Conservation (phyloP, 2,888 invertebrate genomes). For the Marasmarcha lunaedactyla region DNA sequence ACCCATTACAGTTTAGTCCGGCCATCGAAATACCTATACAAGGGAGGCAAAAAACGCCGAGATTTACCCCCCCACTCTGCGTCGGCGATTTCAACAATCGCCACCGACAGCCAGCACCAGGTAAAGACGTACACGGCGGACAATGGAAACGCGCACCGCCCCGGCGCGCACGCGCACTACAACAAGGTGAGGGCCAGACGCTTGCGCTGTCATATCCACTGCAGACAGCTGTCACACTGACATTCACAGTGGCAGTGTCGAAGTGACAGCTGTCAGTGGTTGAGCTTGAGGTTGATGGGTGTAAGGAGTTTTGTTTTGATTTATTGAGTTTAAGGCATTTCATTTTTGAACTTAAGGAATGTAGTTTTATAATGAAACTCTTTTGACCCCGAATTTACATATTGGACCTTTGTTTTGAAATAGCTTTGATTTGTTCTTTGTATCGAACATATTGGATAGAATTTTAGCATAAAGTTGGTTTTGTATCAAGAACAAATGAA, state of each 20-base stretch:
- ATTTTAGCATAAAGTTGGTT: too few relatives aligned
- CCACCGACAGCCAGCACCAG: conserved; percentile 83
- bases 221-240: conserved; percentile 2
- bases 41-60: conserved; percentile 61
- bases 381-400: too few relatives aligned
- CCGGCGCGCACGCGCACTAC: conserved; percentile 87
- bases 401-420: too few relatives aligned
- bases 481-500: too few relatives aligned
- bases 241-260: conserved; percentile 1
- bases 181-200: conserved; percentile 86
- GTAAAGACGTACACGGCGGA: conserved; percentile 95
- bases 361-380: too few relatives aligned
- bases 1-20: conserved; percentile 56
- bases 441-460: too few relatives aligned
- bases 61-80: conserved; percentile 40
- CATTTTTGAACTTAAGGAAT: too few relatives aligned
- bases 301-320: too few relatives aligned
- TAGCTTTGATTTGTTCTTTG: too few relatives aligned
- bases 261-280: not conserved
- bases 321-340: too few relatives aligned
- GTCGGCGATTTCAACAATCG: conserved; percentile 66
- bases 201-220: conserved; percentile 22
- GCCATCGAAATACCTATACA: conserved; percentile 58
- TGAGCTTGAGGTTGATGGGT: too few relatives aligned
- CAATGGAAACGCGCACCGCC: conserved; percentile 86